Percentiles rank a stretch among this genome's conserved stretches.
Evolutionary conservation across 2,797 vertebrate genomes (phyloP).

Genomic region (Apogon hyalosoma): DNA sequence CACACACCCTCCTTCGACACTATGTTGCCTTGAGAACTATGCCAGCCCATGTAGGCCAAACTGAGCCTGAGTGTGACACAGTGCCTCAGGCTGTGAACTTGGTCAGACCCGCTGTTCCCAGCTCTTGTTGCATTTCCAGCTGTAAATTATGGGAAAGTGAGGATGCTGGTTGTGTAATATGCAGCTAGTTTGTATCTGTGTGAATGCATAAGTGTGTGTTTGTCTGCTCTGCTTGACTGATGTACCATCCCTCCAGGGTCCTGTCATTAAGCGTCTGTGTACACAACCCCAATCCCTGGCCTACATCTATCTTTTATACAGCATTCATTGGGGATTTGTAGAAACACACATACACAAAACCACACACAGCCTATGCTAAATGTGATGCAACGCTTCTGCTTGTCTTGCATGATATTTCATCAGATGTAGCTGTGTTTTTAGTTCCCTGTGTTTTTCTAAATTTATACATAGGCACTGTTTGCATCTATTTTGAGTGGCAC

Average conservation of each 20-base stretch:
- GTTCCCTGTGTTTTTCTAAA: conserved; percentile 14
- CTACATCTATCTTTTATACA: conserved; percentile 62
- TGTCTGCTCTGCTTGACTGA: conserved; percentile 65
- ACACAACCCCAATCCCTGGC: conserved; percentile 69
- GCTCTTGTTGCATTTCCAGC: conserved; percentile 39
- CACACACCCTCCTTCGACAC: conserved; percentile 39
- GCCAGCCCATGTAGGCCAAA: conserved; percentile 49
- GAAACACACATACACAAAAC: conserved; percentile 20
- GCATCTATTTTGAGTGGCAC: conserved; percentile 36
- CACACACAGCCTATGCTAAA: conserved; percentile 29
- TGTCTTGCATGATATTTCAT: conserved; percentile 55
- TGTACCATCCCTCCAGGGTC: conserved; percentile 63
- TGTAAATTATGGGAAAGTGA: conserved; percentile 63
- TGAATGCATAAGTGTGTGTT: conserved; percentile 32
- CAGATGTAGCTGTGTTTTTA: conserved; percentile 30
- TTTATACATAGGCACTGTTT: conserved; percentile 32
- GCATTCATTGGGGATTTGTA: conserved; percentile 37
- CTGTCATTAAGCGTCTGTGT: conserved; percentile 72
- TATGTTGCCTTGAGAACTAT: conserved; percentile 44
- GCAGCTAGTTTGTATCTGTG: conserved; percentile 13
- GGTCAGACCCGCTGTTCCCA: conserved; percentile 52
- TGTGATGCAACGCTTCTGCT: conserved; percentile 54
- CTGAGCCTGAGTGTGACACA: conserved; percentile 45
- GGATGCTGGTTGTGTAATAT: conserved; percentile 51
- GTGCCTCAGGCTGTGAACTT: conserved; percentile 31